These are phyloP conservation scores for Sisyra terminalis DNA, from an alignment of 2,888 invertebrate species.

Conservation along the genomic window DNA sequence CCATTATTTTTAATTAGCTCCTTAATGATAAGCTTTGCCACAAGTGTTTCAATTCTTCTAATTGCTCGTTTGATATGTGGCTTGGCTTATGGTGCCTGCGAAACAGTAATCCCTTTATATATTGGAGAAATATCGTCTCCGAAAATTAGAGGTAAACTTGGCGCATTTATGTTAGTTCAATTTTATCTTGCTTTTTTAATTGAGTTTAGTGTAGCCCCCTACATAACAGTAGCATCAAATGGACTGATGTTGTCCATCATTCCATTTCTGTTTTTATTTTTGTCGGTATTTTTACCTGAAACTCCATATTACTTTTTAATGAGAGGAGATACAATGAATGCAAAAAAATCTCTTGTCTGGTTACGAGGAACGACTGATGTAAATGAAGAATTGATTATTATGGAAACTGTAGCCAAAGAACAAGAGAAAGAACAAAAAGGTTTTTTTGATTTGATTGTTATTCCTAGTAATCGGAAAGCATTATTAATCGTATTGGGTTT, in stretches of 20 bases:
- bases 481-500: constrained; percentile 38
- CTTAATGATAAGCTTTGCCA: constrained; percentile 36
- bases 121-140: constrained; percentile 33
- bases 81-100: constrained; percentile 24
- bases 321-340: not conserved
- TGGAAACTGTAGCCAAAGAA: no score
- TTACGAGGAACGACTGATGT: constrained; percentile 9
- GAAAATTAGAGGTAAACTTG: constrained; percentile 29
- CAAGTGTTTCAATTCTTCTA: constrained; percentile 33
- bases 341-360: not conserved
- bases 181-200: constrained; percentile 30
- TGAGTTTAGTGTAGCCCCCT: constrained; percentile 22
- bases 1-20: constrained; percentile 38
- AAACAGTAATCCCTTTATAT: constrained; percentile 27
- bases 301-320: constrained; percentile 5
- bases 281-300: constrained; percentile 3
- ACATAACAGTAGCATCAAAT: constrained; percentile 24
- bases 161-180: constrained; percentile 31
- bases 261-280: constrained; percentile 1
- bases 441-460: constrained; percentile 26
- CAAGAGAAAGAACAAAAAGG: no score
- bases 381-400: no score
- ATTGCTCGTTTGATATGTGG: constrained; percentile 34
- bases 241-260: constrained; percentile 25
- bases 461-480: constrained; percentile 36